Percentiles rank a stretch among this genome's conserved stretches.
phyloP scores from a whole-genome alignment of 2,797 vertebrate genomes.

The Epinephelus awoara region DNA sequence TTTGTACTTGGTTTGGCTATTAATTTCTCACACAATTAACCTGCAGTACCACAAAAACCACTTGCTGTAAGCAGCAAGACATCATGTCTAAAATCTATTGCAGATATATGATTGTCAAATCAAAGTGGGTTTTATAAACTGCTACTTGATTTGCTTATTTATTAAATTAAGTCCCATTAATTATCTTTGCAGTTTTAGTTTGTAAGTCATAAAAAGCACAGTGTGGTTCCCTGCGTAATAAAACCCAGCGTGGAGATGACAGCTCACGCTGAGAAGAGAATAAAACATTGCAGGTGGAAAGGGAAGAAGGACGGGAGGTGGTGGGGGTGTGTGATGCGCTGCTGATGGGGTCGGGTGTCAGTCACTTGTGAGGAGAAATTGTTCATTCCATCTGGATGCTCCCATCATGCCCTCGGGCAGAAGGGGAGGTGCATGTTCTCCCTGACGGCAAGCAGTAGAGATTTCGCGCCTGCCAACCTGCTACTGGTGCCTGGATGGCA shows the following conservation, averaged over 20 bases:
- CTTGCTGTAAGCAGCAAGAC: not conserved
- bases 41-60: not conserved
- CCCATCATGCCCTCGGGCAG: constrained; percentile 26
- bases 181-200: not conserved
- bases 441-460: not conserved
- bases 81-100: not conserved
- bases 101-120: not conserved
- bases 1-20: not conserved
- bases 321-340: constrained; percentile 17
- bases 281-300: constrained; percentile 26
- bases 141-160: not conserved
- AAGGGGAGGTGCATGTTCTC: not conserved
- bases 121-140: not conserved
- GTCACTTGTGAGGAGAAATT: constrained; percentile 35
- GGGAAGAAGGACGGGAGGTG: not conserved
- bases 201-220: not conserved
- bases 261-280: constrained; percentile 32
- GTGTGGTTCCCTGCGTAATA: not conserved
- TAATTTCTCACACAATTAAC: not conserved
- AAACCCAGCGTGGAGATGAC: constrained; percentile 27
- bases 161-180: not conserved
- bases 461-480: constrained; percentile 44
- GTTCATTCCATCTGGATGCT: constrained; percentile 42
- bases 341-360: constrained; percentile 49
- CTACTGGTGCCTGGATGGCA: constrained; percentile 23